Base-by-base conservation (phyloP, 2,113 vertebrate species). In the Cyphomyrus discorhynchus region DNA sequence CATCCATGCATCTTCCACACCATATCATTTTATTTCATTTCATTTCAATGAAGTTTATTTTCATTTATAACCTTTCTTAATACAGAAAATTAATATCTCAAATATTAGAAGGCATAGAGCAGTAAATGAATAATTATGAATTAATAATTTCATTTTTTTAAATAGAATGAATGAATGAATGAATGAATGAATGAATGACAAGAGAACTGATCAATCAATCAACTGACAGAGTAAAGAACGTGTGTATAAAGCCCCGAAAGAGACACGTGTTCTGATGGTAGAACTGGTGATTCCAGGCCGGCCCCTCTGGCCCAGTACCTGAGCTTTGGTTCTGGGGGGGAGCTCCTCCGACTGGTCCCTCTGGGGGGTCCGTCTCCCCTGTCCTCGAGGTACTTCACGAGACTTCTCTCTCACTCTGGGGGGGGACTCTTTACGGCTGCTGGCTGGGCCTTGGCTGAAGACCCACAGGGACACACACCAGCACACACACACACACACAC, bases 331-430 rank as follows among this genome's bases (percentile, higher is more conserved):
- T 85, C 91, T 92, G 90, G 91, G 92, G 13, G 96, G 94, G 89
- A 97, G 96, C 88, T 99, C 98, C 77, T 97, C 97, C 0, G 98
- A 98, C 91, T 95, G 97, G 88, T 97, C 98, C 88, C 96, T 91
- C 62, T 97, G 97, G 88, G 98, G 94, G 27, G 94, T 95, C 77
- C 96, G 95, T 13, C 94, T 94, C 89, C 94, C 95, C 84, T 93
- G 95, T 90, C 96, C 96, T 6, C 92, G 95, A 84, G 95, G 96
- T 2, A 93, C 90, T 0, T 96, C 96, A 93, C 97, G 96, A 91
- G 96, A 95, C 86, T 95, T 94, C 39, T 97, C 98, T 5, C 95
- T 96, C 0, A 95, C 95, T 96, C 96, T 96, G 0, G 97, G 98
- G 31, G 97, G 95, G 9, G 97, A 98, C 50, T 97, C 97, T 89